A percentile compares a stretch with the other conserved stretches of the same genome.
Conservation (phyloP, 2,113 vertebrate genomes). For the Alethe castanea region DNA sequence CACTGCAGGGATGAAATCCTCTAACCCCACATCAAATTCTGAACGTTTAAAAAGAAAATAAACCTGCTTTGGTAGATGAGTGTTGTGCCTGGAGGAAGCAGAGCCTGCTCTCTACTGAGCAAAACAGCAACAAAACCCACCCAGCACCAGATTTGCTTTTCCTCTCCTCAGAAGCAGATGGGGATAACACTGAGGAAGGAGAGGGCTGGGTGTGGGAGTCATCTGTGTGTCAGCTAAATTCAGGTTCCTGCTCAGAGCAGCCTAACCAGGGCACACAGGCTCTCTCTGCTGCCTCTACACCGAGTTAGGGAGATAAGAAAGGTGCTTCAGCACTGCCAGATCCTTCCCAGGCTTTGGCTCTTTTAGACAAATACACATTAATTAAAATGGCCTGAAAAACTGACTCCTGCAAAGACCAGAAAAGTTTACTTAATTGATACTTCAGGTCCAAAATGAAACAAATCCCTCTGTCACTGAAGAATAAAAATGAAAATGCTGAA, state of each 20-base stretch:
- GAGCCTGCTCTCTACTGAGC: neutral
- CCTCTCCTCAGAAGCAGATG: neutral
- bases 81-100: neutral
- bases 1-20: neutral
- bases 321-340: neutral
- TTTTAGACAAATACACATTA: neutral
- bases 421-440: neutral
- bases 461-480: neutral
- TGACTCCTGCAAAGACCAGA: neutral
- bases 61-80: neutral
- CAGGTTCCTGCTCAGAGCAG: neutral
- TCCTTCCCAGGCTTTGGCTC: neutral
- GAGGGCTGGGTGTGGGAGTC: neutral
- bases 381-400: neutral
- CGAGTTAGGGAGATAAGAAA: neutral
- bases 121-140: neutral
- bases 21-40: neutral
- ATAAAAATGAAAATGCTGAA: neutral
- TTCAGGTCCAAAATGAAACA: neutral
- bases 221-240: neutral
- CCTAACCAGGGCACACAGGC: neutral
- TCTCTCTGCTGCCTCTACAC: neutral
- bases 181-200: neutral
- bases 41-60: neutral
- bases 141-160: neutral